Evolutionary conservation across 2,888 invertebrate genomes (phyloP).

Genomic region (Eurytoma californica): DNA sequence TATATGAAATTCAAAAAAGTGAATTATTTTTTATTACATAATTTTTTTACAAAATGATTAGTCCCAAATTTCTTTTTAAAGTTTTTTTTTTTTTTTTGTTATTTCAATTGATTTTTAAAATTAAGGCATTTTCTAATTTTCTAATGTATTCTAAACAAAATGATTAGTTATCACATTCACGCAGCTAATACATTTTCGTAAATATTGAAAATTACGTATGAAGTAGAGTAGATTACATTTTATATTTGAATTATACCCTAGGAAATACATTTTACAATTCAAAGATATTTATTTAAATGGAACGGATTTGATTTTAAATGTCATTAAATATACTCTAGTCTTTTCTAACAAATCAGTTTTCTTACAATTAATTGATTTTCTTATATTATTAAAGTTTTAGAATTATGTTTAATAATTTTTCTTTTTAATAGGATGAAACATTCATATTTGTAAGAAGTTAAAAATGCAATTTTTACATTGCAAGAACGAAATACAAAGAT

Average conservation of each 20-base stretch:
- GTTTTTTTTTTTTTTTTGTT: neutral
- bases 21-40: neutral
- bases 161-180: slow-evolving; percentile 6
- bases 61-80: neutral
- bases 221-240: neutral
- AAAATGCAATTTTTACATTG: slow-evolving; percentile 5
- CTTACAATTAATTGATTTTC: too few species aligned
- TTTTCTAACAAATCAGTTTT: neutral
- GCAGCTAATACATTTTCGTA: slow-evolving; percentile 13
- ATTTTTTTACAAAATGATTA: neutral
- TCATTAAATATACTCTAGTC: neutral
- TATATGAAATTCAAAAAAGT: neutral
- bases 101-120: too few species aligned
- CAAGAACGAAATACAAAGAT: neutral
- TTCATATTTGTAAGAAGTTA: slow-evolving; percentile 7
- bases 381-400: too few species aligned
- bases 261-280: slow-evolving; percentile 6
- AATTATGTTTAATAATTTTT: neutral
- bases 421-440: neutral
- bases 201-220: slow-evolving; percentile 8
- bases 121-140: too few species aligned
- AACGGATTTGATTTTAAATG: slow-evolving; percentile 22
- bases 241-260: slow-evolving; percentile 3
- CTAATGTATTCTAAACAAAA: slow-evolving; percentile 8
- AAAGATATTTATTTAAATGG: slow-evolving; percentile 13